phyloP scores from a whole-genome alignment of 2,888 invertebrate species.

The Xylocampa areola region DNA sequence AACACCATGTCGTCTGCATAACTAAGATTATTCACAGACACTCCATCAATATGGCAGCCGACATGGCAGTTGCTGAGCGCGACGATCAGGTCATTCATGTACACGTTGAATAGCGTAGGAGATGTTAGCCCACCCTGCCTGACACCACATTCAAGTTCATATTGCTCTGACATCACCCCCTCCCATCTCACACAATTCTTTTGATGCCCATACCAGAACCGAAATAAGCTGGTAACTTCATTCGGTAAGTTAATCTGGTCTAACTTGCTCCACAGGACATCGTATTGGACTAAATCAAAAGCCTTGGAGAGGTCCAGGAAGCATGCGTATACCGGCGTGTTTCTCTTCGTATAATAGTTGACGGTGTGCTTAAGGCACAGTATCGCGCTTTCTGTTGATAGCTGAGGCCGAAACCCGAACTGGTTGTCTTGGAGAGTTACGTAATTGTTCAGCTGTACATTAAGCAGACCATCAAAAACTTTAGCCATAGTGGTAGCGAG shows the following conservation, averaged over 20 bases:
- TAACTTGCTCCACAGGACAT: too few relatives aligned
- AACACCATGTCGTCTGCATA: too few relatives aligned
- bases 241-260: constrained; percentile 1
- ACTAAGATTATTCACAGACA: constrained; percentile 10
- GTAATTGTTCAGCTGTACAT: not conserved
- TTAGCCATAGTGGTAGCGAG: not conserved
- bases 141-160: too few relatives aligned
- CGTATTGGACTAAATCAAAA: too few relatives aligned
- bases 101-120: too few relatives aligned
- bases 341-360: constrained; percentile 2
- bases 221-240: constrained; percentile 4
- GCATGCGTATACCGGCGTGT: too few relatives aligned
- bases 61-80: constrained; percentile 1
- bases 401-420: not conserved
- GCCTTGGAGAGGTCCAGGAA: too few relatives aligned
- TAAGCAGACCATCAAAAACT: constrained; percentile 1
- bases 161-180: constrained; percentile 8
- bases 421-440: too few relatives aligned
- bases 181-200: constrained; percentile 9
- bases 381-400: constrained; percentile 1
- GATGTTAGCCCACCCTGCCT: constrained; percentile 5
- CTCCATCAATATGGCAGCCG: constrained; percentile 8
- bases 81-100: too few relatives aligned
- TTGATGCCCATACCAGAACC: constrained; percentile 9
- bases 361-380: constrained; percentile 2